Conservation (phyloP, 2,113 vertebrate species). For the Erpornis zantholeuca region DNA sequence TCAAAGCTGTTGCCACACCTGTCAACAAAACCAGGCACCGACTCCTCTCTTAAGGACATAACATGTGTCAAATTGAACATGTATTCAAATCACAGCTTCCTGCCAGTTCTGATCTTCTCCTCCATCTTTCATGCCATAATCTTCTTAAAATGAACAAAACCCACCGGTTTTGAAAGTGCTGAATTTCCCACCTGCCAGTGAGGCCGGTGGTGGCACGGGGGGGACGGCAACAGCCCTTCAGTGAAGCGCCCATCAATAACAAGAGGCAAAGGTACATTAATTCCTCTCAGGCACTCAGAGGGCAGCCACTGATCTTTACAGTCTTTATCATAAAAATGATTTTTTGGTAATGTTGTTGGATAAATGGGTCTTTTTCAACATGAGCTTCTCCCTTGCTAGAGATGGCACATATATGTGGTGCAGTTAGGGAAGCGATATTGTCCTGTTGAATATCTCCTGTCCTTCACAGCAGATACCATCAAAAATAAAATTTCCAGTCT, state of each 20-base stretch:
- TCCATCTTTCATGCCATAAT: slow-evolving; percentile 57
- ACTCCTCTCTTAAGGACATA: slow-evolving; percentile 58
- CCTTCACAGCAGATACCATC: background rate
- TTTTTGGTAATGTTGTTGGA: background rate
- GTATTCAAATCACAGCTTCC: slow-evolving; percentile 67
- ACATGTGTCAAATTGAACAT: slow-evolving; percentile 64
- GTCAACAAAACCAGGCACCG: slow-evolving; percentile 47
- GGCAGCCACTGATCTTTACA: background rate
- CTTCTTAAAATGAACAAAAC: slow-evolving; percentile 64
- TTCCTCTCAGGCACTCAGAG: background rate
- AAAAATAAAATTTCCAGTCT: background rate
- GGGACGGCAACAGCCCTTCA: background rate
- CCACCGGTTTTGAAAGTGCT: background rate
- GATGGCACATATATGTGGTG: background rate
- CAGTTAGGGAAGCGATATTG: background rate
- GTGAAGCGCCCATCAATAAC: background rate
- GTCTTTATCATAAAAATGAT: background rate
- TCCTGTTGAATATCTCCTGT: background rate
- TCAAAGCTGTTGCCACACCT: slow-evolving; percentile 31
- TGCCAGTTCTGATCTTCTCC: slow-evolving; percentile 57
- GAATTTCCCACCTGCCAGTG: background rate
- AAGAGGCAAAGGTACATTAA: background rate
- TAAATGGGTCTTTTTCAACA: background rate
- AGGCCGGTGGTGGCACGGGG: background rate
- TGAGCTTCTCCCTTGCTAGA: background rate